Conservation (phyloP, 2,888 invertebrate genomes). For the Lycia hirtaria region DNA sequence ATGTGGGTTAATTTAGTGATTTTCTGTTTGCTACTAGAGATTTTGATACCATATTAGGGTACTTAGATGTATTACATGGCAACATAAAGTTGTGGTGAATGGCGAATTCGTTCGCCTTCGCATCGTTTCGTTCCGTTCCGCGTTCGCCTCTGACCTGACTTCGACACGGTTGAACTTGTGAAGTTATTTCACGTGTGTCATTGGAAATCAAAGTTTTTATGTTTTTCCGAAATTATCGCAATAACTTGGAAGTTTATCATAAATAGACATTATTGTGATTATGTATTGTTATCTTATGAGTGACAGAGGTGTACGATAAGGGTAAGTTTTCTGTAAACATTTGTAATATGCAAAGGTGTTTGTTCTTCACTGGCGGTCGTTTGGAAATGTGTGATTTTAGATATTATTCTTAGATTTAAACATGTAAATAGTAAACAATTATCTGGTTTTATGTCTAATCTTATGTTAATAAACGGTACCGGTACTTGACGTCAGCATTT, state of each 20-base stretch:
- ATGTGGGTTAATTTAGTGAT: too few relatives aligned
- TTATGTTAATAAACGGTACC: conserved; percentile 13
- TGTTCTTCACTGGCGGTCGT: conserved; percentile 42
- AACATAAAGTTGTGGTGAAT: conserved; percentile 72
- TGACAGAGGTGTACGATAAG: conserved; percentile 74
- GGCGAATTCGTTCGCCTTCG: conserved; percentile 21
- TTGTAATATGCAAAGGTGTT: conserved; percentile 44
- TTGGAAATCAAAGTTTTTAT: conserved; percentile 73
- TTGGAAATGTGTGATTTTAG: conserved; percentile 34
- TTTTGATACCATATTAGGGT: conserved; percentile 3
- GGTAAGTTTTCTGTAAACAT: conserved; percentile 66
- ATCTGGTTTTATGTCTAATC: conserved; percentile 17
- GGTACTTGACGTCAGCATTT: conserved; percentile 22
- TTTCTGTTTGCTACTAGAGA: neutral
- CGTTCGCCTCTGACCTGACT: neutral
- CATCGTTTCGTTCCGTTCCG: neutral
- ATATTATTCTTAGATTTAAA: conserved; percentile 21
- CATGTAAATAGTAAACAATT: conserved; percentile 23
- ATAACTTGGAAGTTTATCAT: conserved; percentile 56
- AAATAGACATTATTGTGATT: conserved; percentile 73
- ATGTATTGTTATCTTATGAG: conserved; percentile 77
- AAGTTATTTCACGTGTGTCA: conserved; percentile 62
- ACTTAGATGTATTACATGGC: conserved; percentile 47
- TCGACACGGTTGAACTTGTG: neutral
- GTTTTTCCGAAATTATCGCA: conserved; percentile 67